Conservation (phyloP, 2,797 vertebrate species). For the Meriones psammophilus region DNA sequence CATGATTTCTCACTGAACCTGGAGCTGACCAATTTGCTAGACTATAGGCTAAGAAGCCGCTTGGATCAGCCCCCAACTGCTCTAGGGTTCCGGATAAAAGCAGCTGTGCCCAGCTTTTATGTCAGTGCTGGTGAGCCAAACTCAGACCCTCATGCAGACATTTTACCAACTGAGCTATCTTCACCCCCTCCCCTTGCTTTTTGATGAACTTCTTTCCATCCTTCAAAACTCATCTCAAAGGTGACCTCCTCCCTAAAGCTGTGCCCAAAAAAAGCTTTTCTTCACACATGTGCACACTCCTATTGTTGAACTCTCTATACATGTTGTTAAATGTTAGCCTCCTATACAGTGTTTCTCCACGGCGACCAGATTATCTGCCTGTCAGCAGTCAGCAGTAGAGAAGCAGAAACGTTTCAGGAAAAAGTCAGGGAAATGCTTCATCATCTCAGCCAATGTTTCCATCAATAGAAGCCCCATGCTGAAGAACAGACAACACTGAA, state of each 20-base stretch:
- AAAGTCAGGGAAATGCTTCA: not conserved
- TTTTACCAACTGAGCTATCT: not conserved
- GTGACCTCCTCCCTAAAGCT: not conserved
- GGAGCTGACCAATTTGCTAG: not conserved
- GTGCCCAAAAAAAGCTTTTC: not conserved
- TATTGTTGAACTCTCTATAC: not conserved
- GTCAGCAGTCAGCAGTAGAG: not conserved
- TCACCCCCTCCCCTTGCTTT: not conserved
- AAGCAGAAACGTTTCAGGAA: not conserved
- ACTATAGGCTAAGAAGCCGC: not conserved
- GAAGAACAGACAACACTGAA: not conserved
- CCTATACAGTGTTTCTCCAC: not conserved
- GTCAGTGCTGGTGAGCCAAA: not conserved
- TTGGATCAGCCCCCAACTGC: not conserved
- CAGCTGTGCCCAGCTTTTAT: not conserved
- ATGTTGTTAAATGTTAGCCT: not conserved
- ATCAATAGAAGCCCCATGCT: not conserved
- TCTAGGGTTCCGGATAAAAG: not conserved
- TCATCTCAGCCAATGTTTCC: not conserved
- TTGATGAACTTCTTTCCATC: not conserved
- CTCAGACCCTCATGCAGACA: not conserved
- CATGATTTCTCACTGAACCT: not conserved
- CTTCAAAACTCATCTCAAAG: constrained; percentile 26
- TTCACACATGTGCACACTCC: not conserved
- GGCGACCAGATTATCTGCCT: not conserved